phyloP scores from a whole-genome alignment of 2,888 invertebrate genomes.

The Copidosoma aretas region DNA sequence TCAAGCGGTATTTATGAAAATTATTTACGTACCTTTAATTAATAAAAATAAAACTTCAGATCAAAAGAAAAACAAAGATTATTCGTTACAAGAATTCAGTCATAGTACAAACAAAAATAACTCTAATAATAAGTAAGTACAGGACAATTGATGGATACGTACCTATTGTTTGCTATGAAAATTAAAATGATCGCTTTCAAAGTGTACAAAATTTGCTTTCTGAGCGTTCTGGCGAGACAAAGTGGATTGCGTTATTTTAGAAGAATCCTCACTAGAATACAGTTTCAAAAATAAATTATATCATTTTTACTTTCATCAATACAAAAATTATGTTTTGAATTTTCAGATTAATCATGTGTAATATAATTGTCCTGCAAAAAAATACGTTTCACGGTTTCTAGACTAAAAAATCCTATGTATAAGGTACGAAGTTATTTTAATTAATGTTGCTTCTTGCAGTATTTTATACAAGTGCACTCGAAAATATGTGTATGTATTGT shows the following conservation, averaged over 20 bases:
- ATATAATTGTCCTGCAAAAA: not conserved
- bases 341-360: too few species aligned
- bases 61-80: slow-evolving; percentile 50
- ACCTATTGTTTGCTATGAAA: not conserved
- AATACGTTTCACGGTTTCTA: not conserved
- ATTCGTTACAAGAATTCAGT: slow-evolving; percentile 42
- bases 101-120: slow-evolving; percentile 46
- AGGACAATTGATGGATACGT: not conserved
- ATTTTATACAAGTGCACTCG: too few species aligned
- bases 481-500: too few species aligned
- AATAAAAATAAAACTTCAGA: slow-evolving; percentile 38
- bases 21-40: not conserved
- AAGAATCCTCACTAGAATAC: too few species aligned
- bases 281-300: too few species aligned
- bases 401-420: not conserved
- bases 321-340: too few species aligned
- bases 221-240: too few species aligned
- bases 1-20: too few species aligned
- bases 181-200: not conserved
- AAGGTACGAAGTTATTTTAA: too few species aligned
- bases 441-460: too few species aligned
- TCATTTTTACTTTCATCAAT: too few species aligned
- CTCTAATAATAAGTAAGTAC: slow-evolving; percentile 50
- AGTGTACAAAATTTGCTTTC: not conserved
- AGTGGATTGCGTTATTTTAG: too few species aligned